Conservation (phyloP, 2,113 vertebrate species). For the Phasianus colchicus region DNA sequence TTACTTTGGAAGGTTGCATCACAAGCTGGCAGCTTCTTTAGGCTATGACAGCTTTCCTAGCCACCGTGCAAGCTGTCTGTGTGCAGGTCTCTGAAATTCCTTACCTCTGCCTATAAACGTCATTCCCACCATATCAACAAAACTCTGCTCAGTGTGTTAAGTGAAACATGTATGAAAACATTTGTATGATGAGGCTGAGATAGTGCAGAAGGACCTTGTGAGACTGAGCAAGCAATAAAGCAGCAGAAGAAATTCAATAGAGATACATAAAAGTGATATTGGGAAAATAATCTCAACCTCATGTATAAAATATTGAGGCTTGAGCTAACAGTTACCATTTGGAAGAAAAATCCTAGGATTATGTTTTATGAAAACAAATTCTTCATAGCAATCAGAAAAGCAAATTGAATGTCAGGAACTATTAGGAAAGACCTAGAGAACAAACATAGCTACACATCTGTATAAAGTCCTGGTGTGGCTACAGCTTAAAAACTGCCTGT, state of each 20-base stretch:
- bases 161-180: constrained; percentile 1
- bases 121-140: not conserved
- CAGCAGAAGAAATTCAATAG: constrained; percentile 11
- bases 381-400: constrained; percentile 36
- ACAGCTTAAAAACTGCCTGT: not conserved
- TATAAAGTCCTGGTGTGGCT: not conserved
- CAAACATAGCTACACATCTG: constrained; percentile 41
- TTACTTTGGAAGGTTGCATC: not conserved
- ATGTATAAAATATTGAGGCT: constrained; percentile 34
- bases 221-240: constrained; percentile 19
- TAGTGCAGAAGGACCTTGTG: constrained; percentile 20
- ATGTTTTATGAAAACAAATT: constrained; percentile 56
- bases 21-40: constrained; percentile 8
- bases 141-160: not conserved
- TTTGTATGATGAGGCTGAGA: constrained; percentile 14
- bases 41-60: not conserved
- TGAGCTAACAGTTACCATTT: constrained; percentile 13
- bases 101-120: not conserved
- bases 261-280: not conserved
- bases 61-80: not conserved
- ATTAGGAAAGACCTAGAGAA: constrained; percentile 24
- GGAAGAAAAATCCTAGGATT: constrained; percentile 37
- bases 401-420: constrained; percentile 42
- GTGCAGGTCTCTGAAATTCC: not conserved
- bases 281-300: constrained; percentile 43